Evolutionary conservation across 2,797 vertebrate genomes (phyloP), one percentile per base, ranked within the genome.

Genomic region (Parotocinclus haroldoi): DNA sequence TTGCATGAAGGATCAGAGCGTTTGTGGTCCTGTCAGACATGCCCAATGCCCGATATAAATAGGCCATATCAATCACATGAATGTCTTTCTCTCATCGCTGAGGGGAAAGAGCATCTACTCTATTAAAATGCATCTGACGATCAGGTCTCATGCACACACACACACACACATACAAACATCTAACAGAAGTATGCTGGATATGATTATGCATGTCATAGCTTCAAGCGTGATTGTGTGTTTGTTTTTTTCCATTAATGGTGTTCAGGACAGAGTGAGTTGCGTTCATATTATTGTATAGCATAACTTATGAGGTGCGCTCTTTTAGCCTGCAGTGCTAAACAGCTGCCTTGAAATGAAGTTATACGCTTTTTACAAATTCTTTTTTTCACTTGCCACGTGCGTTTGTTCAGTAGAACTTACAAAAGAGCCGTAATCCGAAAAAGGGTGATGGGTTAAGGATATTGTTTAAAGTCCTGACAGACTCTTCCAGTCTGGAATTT

Each of bases 11-110:
- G 16, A 11, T 66, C 49, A 12, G 17, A 46, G 58, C 13, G 51
- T 52, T 38, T 42, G 50, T 66, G 66, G 42, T 65, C 38, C 13
- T 64, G 60, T 66, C 58, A 58, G 48, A 57, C 1, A 14, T 16
- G 14, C 14, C 48, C 48, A 18, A 57, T 68, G 42, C 48, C 57
- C 62, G 58, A 81, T 83, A 80, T 79, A 86, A 87, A 88, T 81
- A 86, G 81, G 83, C 73, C 73, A 77, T 80, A 86, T 88, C 86
- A 85, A 85, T 88, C 82, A 87, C 72, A 18, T 72, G 80, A 75
- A 78, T 66, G 83, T 83, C 82, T 82, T 87, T 87, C 75, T 64
- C 73, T 85, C 80, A 83, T 79, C 74, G 73, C 84, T 82, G 73
- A 73, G 72, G 82, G 81, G 80, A 79, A 81, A 83, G 76, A 80